Conservation (phyloP, 2,113 vertebrate species). For the Channa argus region DNA sequence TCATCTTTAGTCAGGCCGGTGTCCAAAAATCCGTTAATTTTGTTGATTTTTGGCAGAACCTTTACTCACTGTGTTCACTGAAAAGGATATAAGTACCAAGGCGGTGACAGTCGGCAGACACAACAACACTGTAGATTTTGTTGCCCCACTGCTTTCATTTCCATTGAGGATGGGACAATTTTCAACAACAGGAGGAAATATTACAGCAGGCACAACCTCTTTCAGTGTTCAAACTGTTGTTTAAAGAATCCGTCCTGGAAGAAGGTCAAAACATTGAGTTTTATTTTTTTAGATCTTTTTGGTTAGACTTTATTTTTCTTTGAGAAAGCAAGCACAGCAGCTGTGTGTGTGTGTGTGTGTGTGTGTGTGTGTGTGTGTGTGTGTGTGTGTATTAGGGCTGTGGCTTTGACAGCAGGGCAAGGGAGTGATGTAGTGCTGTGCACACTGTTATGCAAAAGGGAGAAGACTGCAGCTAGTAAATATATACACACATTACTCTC, state of each 20-base stretch:
- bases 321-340: slow-evolving; percentile 2
- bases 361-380: neutral
- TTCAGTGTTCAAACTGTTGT: too few relatives aligned
- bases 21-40: neutral
- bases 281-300: neutral
- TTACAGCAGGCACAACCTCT: too few relatives aligned
- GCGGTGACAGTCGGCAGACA: too few relatives aligned
- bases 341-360: neutral
- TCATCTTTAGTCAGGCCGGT: neutral
- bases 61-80: neutral
- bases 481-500: neutral
- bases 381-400: slow-evolving; percentile 18
- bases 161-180: too few relatives aligned
- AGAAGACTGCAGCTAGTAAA: slow-evolving; percentile 34
- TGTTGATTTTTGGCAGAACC: neutral
- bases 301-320: slow-evolving; percentile 2
- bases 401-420: slow-evolving; percentile 34
- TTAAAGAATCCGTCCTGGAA: too few relatives aligned
- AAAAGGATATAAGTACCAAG: too few relatives aligned
- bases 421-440: slow-evolving; percentile 43
- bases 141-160: too few relatives aligned
- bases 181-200: too few relatives aligned
- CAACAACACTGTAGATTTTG: too few relatives aligned
- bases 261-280: neutral
- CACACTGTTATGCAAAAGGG: slow-evolving; percentile 31